Conservation (phyloP, 2,113 vertebrate genomes). For the Notothenia rossii region DNA sequence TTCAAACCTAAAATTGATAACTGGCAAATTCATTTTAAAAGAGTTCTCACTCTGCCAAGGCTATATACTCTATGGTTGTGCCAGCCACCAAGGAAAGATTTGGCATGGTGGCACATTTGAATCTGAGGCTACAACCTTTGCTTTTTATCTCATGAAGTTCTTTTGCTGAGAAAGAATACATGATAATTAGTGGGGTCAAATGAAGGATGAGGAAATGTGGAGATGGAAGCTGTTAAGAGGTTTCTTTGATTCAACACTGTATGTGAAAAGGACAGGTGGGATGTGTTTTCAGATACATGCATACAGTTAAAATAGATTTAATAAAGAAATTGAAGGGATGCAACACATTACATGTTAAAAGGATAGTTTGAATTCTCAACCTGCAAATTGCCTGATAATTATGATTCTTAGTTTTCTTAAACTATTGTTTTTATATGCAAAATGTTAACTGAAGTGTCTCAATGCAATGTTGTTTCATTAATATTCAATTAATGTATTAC, state of each 20-base stretch:
- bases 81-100: neutral
- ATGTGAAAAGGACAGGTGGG: neutral
- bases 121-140: neutral
- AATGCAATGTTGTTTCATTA: neutral
- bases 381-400: neutral
- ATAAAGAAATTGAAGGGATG: neutral
- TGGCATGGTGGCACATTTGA: neutral
- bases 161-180: slow-evolving; percentile 6
- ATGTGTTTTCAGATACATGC: neutral
- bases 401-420: no score
- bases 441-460: neutral
- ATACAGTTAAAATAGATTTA: neutral
- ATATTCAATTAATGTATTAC: neutral
- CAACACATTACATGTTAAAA: neutral
- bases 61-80: no score
- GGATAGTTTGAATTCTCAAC: neutral
- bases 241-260: neutral
- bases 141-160: neutral
- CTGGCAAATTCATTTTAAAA: no score
- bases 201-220: neutral
- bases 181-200: slow-evolving; percentile 23
- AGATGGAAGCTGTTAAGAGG: neutral
- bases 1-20: no score
- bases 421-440: no score
- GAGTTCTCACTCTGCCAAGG: no score